phyloP scores from a whole-genome alignment of 1,140 invertebrate species.

The Papilio polytes region DNA sequence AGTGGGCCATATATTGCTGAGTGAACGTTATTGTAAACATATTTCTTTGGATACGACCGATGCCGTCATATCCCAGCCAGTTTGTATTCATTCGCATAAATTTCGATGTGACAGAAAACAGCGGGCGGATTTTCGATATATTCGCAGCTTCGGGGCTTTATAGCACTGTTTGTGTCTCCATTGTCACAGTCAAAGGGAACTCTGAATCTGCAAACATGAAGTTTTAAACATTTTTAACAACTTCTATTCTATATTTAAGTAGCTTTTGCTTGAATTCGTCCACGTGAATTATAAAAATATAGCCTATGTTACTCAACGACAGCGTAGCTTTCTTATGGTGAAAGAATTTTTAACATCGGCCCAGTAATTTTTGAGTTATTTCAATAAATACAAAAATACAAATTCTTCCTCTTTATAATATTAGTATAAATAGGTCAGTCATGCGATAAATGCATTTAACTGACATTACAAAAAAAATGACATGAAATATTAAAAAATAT shows the following conservation, averaged over 20 bases:
- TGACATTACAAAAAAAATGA: not conserved
- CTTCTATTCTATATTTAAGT: not conserved
- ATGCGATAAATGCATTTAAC: too few relatives aligned
- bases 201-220: not conserved
- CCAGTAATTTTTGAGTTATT: too few relatives aligned
- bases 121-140: slow-evolving; percentile 49
- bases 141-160: not conserved
- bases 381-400: too few relatives aligned
- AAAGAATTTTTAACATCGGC: too few relatives aligned
- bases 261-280: too few relatives aligned
- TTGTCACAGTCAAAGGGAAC: not conserved
- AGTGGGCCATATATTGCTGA: slow-evolving; percentile 59
- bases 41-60: slow-evolving; percentile 63
- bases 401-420: too few relatives aligned
- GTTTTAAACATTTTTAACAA: not conserved
- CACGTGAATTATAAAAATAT: too few relatives aligned
- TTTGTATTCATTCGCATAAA: slow-evolving; percentile 73
- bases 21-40: slow-evolving; percentile 70
- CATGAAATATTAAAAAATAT: not conserved
- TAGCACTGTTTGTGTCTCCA: not conserved
- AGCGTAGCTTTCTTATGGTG: too few relatives aligned
- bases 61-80: slow-evolving; percentile 55
- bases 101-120: slow-evolving; percentile 46
- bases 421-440: too few relatives aligned
- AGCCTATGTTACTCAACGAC: too few relatives aligned